Evolutionary conservation across 2,113 vertebrate genomes (phyloP).

Genomic region (Noturus placidus): DNA sequence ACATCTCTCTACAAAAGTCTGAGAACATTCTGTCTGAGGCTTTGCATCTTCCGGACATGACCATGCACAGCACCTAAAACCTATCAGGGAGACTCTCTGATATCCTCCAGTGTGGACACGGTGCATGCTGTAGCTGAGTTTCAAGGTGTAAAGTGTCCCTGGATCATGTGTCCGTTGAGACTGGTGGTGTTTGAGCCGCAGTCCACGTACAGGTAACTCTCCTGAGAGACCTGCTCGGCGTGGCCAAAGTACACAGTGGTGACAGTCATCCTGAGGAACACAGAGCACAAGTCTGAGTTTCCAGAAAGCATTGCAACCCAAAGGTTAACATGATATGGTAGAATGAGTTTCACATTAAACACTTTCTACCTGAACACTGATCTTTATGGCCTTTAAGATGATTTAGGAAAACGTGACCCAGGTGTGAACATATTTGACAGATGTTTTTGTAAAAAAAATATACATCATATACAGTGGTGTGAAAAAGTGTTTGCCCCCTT

Average conservation of each 20-base stretch:
- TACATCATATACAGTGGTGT: neutral
- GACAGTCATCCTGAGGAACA: slow-evolving; percentile 81
- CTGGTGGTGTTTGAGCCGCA: slow-evolving; percentile 89
- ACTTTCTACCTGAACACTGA: no score
- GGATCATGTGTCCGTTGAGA: slow-evolving; percentile 54
- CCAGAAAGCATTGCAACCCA: neutral
- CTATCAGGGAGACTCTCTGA: neutral
- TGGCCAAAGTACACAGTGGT: slow-evolving; percentile 90
- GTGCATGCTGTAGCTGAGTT: no score
- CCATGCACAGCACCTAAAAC: neutral
- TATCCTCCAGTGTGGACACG: neutral
- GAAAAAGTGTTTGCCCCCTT: no score
- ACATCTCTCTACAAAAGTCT: neutral
- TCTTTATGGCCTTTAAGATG: no score
- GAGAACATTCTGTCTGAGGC: neutral
- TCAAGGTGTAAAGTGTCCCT: slow-evolving; percentile 14
- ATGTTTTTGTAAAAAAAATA: neutral
- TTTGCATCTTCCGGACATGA: neutral
- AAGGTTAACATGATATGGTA: neutral
- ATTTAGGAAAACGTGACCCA: no score
- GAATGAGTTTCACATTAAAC: neutral
- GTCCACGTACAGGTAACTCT: slow-evolving; percentile 92
- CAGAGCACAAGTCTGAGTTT: neutral
- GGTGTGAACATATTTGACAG: neutral
- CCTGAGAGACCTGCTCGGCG: slow-evolving; percentile 87